phyloP scores from a whole-genome alignment of 2,888 invertebrate genomes.

The Apotomis turbidana region DNA sequence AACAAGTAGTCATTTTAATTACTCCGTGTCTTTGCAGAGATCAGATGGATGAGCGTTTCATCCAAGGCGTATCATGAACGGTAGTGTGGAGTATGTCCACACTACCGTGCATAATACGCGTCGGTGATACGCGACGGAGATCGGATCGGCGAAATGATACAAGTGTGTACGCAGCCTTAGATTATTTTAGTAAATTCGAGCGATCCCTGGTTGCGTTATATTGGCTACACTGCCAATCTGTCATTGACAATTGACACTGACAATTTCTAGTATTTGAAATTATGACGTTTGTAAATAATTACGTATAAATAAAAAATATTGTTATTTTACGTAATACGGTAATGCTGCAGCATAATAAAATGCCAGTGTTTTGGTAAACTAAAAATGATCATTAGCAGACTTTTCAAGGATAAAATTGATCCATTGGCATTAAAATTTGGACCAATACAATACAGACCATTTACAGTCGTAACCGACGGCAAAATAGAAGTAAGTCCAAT shows the following conservation, averaged over 20 bases:
- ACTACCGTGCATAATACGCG: too few relatives aligned
- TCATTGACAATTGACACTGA: neutral
- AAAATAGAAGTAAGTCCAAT: slow-evolving; percentile 55
- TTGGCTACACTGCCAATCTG: slow-evolving; percentile 1
- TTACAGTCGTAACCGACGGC: slow-evolving; percentile 50
- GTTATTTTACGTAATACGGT: slow-evolving; percentile 26
- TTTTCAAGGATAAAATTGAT: neutral
- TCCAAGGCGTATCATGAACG: too few relatives aligned
- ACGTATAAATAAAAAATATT: neutral
- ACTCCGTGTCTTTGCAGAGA: too few relatives aligned
- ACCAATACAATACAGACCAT: slow-evolving; percentile 8
- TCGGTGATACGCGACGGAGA: too few relatives aligned
- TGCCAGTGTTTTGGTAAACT: slow-evolving; percentile 10
- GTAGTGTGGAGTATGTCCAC: too few relatives aligned
- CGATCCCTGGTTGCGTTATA: neutral
- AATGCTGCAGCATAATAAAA: slow-evolving; percentile 6
- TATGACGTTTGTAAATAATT: too few relatives aligned
- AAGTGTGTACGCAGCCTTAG: too few relatives aligned
- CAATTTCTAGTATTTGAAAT: neutral
- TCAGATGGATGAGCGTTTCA: too few relatives aligned
- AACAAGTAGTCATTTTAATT: neutral
- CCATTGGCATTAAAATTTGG: neutral
- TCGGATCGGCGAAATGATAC: too few relatives aligned
- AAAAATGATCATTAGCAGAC: slow-evolving; percentile 26
- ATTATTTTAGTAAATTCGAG: neutral